These are phyloP conservation scores for Pionites leucogaster DNA, from an alignment of 2,113 vertebrate species.

Conservation along the genomic window DNA sequence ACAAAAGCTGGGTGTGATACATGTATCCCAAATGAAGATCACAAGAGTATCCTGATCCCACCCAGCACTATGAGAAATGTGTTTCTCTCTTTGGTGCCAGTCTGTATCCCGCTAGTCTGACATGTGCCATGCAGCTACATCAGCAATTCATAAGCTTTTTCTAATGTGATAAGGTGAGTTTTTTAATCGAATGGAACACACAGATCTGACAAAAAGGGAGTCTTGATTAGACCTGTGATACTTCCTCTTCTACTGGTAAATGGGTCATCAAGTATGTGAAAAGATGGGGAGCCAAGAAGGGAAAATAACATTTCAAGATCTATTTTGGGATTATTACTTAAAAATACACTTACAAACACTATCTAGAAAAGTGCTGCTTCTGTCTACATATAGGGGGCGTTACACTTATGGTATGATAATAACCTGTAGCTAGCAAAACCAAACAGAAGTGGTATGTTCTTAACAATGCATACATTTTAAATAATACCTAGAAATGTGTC, in stretches of 20 bases:
- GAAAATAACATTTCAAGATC: neutral
- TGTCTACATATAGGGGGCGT: neutral
- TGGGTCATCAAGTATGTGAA: neutral
- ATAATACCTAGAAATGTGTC: neutral
- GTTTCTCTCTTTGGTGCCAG: neutral
- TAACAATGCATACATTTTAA: neutral
- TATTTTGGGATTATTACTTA: neutral
- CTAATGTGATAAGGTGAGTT: neutral
- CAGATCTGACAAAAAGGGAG: neutral
- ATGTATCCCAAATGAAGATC: neutral
- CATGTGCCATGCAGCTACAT: neutral
- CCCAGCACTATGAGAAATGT: fast-evolving
- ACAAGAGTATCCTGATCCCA: neutral
- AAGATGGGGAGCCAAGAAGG: neutral
- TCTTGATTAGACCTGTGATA: neutral
- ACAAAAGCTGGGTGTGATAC: neutral
- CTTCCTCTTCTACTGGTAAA: neutral
- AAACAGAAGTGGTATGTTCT: neutral
- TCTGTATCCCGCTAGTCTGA: neutral
- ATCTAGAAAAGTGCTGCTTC: neutral
- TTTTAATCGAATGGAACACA: neutral
- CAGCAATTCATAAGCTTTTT: neutral
- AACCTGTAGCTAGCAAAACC: neutral
- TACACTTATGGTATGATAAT: neutral
- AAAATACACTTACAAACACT: neutral